These are phyloP conservation scores for Plectrocnemia conspersa DNA, from an alignment of 1,140 invertebrate species.

Conservation along the genomic window DNA sequence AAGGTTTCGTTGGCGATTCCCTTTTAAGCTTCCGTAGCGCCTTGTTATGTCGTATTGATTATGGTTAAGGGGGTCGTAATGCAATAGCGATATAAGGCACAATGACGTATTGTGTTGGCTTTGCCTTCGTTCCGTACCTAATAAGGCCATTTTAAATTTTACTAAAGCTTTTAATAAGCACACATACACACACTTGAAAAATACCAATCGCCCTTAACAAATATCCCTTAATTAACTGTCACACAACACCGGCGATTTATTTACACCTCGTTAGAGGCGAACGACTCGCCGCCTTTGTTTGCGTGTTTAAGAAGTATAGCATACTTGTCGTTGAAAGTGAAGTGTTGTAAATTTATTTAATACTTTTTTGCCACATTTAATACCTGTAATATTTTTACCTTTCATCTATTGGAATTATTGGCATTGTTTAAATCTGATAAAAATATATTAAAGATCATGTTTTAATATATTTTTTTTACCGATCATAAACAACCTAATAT, in stretches of 20 bases:
- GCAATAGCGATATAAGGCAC: constrained; percentile 24
- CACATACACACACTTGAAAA: not conserved
- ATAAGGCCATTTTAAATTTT: constrained; percentile 5
- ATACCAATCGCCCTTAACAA: constrained; percentile 1
- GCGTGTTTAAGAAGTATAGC: no score
- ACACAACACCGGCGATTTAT: not conserved
- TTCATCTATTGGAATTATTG: no score
- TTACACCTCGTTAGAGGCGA: not conserved
- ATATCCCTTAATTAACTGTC: constrained; percentile 8
- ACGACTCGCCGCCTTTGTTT: not conserved
- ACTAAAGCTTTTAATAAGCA: no score
- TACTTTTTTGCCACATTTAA: not conserved
- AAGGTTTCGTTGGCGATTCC: not conserved
- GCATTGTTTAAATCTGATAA: no score
- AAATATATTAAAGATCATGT: no score
- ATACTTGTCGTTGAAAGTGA: no score
- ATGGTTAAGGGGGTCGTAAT: constrained; percentile 24
- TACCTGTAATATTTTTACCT: not conserved
- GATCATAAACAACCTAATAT: no score
- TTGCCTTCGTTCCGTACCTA: constrained; percentile 12
- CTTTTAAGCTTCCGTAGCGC: constrained; percentile 8
- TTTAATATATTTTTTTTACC: no score
- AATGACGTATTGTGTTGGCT: constrained; percentile 29
- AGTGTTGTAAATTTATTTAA: not conserved
- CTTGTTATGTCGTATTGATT: constrained; percentile 29